phyloP scores from a whole-genome alignment of 2,797 vertebrate genomes.

The Champsocephalus gunnari region DNA sequence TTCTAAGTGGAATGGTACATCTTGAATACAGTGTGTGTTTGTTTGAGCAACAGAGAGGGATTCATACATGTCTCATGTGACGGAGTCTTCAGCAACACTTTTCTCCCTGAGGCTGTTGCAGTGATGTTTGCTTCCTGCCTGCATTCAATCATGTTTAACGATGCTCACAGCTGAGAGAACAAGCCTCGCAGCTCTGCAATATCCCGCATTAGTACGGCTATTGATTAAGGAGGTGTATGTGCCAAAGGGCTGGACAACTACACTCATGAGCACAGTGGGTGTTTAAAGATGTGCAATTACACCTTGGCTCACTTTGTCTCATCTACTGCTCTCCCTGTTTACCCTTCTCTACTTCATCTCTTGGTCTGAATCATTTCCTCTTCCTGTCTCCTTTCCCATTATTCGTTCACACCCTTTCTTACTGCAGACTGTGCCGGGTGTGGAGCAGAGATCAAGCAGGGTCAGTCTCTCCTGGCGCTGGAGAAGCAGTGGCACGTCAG shows the following conservation, averaged over 20 bases:
- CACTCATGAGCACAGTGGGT: slow-evolving; percentile 23
- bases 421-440: slow-evolving; percentile 94
- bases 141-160: slow-evolving; percentile 55
- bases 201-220: slow-evolving; percentile 35
- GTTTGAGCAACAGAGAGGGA: slow-evolving; percentile 15
- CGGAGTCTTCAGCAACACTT: slow-evolving; percentile 29
- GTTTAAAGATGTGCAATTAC: slow-evolving; percentile 40
- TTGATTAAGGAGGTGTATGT: slow-evolving; percentile 51
- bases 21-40: slow-evolving; percentile 7
- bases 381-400: not conserved
- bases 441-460: slow-evolving; percentile 96
- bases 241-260: slow-evolving; percentile 25
- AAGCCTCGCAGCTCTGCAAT: slow-evolving; percentile 32
- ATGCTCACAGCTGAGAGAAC: slow-evolving; percentile 43
- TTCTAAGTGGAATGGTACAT: not conserved
- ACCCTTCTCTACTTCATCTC: not conserved
- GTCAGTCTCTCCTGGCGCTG: slow-evolving; percentile 95
- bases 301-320: slow-evolving; percentile 16
- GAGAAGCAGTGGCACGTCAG: slow-evolving; percentile 99
- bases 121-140: slow-evolving; percentile 39
- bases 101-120: slow-evolving; percentile 26
- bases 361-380: not conserved
- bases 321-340: not conserved
- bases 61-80: slow-evolving; percentile 24
- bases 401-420: not conserved